Base-by-base conservation (phyloP, 2,888 invertebrate genomes). In the Sipunculus nudus region DNA sequence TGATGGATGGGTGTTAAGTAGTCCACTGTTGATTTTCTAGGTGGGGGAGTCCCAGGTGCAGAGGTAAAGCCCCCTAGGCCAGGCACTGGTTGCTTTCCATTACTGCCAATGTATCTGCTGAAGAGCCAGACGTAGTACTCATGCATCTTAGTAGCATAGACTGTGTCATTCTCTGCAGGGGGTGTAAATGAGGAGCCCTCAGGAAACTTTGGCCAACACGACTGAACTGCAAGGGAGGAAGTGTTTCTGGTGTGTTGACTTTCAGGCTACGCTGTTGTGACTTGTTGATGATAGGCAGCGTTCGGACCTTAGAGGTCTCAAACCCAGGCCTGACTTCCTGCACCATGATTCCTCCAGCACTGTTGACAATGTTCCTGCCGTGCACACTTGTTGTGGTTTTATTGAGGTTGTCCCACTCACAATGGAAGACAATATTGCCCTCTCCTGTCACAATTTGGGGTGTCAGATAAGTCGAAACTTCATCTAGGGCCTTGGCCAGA, bases 1-100 rank as follows among this genome's bases (percentile, higher is more conserved):
- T 60, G 35, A 39, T 60, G 39, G 56, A 60, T 60, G 10, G 60
- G 60, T 21, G 56, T 59, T 26, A 38, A 60, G 26, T 60, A 60
- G 29, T 60, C 60, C 16, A 60, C 25, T 5, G 57, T 59, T 41
- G 55, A 59, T 46, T 59, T 59, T 45, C 54, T 56, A n/a, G 25
- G 10, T 8, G 59, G 53, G 8, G 4, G 10, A 5, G 21, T 32
- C 13, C 59, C 53, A 23, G 59, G 58, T 6, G 55, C 59, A 21
- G 52, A 59, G 39, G 28, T 59, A 46, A 59, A 59, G 16, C 59
- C 53, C 8, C 46, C 53, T 2, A 59, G 55, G 10, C 54, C 59
- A 21, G 59, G 45, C 25, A 59, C 59, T 10, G 32, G 31, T 28
- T 46, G 28, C 35, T 46, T 45, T 13, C 59, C 59, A 40, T 25